A percentile compares a stretch with the other conserved stretches of the same genome.
phyloP scores from a whole-genome alignment of 92 coral and sea anemone species.

The Bergia puertoricense region DNA sequence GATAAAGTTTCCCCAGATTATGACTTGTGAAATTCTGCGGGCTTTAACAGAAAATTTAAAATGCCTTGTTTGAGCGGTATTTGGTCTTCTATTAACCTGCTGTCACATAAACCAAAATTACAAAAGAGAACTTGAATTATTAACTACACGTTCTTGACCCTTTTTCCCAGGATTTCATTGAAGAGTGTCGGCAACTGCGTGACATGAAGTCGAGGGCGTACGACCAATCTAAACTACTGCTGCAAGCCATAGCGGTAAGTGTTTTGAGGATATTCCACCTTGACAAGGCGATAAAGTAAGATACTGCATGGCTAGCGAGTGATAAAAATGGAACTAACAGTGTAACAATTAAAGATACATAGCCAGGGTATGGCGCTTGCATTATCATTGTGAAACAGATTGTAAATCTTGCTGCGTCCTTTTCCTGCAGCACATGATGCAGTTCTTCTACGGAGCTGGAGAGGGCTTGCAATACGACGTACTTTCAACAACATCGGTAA shows the following conservation, averaged over 20 bases:
- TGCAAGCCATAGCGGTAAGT: slow-evolving; percentile 64
- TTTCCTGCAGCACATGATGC: slow-evolving; percentile 63
- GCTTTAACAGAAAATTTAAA: too few species aligned
- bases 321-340: not conserved
- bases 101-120: too few species aligned
- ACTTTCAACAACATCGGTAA: slow-evolving; percentile 58
- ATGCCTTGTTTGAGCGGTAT: too few species aligned
- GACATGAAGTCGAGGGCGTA: slow-evolving; percentile 57
- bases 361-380: not conserved
- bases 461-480: slow-evolving; percentile 57
- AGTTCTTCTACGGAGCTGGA: slow-evolving; percentile 71
- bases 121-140: too few species aligned
- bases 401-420: not conserved
- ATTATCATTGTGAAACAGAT: not conserved
- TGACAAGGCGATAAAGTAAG: not conserved
- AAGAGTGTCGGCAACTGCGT: slow-evolving; percentile 61
- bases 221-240: slow-evolving; percentile 65
- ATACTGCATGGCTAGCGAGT: not conserved
- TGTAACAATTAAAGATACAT: not conserved
- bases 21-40: too few species aligned
- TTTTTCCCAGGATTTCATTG: slow-evolving; percentile 62
- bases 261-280: not conserved
- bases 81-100: too few species aligned
- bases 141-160: too few species aligned
- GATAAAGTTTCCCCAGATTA: too few species aligned